Percentiles rank a stretch among this genome's conserved stretches.
phyloP scores from a whole-genome alignment of 1,140 invertebrate species.

The Antheraea mylitta region DNA sequence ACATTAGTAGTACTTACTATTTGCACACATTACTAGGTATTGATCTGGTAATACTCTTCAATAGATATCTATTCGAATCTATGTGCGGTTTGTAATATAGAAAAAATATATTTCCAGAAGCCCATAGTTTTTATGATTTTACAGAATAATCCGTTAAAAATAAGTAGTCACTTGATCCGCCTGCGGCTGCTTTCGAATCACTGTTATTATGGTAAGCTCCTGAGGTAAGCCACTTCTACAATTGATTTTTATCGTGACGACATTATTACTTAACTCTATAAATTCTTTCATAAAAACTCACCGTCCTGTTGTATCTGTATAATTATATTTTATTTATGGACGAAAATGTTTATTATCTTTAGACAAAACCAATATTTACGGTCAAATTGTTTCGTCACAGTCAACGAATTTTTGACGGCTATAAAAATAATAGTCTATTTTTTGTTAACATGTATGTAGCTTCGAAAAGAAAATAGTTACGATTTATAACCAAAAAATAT shows the following conservation, averaged over 20 bases:
- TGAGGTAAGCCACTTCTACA: slow-evolving; percentile 46
- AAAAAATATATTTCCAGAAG: background rate
- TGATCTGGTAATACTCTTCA: too few species aligned
- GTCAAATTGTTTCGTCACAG: slow-evolving; percentile 22
- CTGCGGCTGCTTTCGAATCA: slow-evolving; percentile 37
- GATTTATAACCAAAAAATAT: background rate
- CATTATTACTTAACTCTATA: slow-evolving; percentile 56
- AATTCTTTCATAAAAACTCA: slow-evolving; percentile 34
- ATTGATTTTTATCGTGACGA: slow-evolving; percentile 67
- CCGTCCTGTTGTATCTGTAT: slow-evolving; percentile 29
- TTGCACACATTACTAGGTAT: too few species aligned
- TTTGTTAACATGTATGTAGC: background rate
- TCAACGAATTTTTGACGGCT: slow-evolving; percentile 17
- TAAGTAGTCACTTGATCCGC: slow-evolving; percentile 26
- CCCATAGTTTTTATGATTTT: background rate
- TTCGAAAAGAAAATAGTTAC: background rate
- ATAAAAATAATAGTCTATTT: slow-evolving; percentile 9
- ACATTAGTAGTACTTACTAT: too few species aligned
- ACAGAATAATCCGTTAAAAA: slow-evolving; percentile 23
- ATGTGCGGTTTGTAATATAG: too few species aligned
- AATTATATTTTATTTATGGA: slow-evolving; percentile 51
- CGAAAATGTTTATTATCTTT: slow-evolving; percentile 42
- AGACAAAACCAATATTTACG: slow-evolving; percentile 27
- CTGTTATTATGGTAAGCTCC: slow-evolving; percentile 60
- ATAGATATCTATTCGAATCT: too few species aligned